Base-by-base conservation (phyloP, 2,888 invertebrate genomes). In the Tipula lateralis region DNA sequence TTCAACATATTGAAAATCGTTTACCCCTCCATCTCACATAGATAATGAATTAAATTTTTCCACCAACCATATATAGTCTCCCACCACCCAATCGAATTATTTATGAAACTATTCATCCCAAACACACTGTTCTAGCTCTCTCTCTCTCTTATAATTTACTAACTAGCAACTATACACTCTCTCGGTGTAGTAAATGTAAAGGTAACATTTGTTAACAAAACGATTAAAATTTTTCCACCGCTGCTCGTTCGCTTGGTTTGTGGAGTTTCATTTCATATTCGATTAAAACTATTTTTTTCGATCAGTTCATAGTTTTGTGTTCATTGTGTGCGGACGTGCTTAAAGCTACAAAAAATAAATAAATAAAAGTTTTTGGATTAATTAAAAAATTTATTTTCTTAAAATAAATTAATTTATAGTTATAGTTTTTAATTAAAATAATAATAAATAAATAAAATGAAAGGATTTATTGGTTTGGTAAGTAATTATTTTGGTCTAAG, bases 391-490 rank as follows among this genome's bases (percentile, higher is more conserved):
- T 13, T 39, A 39, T 44, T 32, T 32, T 32, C 5, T 39, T 39
- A 39, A 50, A 50, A 50, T 50, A 16, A 50, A 50, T 19, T n/a
- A 44, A 44, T 4, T 3, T 7, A 39, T 5, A 50, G 50, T 50
- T 50, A 50, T 66, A 66, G 66, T 66, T 66, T 66, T 66, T 66
- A 66, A 66, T 66, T 66, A 66, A 66, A 66, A 66, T 2, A 39
- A 66, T 24, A 66, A 9, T 66, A 66, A 66, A 66, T 66, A 66
- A 24, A 66, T 66, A 66, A n/a, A n/a, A 66, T 66, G 66, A 66
- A 66, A 66, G 66, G 66, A 66, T 66, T 66, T 24, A 66, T 66
- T 66, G 66, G 66, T 66, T 66, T 66, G 66, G 66, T 66, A 66
- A 66, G 66, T 66, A 66, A 24, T 24, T 2, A 5, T 16, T 0